These are phyloP conservation scores for Micoletzkya japonica DNA, from an alignment of 2,888 invertebrate species.

Conservation along the genomic window DNA sequence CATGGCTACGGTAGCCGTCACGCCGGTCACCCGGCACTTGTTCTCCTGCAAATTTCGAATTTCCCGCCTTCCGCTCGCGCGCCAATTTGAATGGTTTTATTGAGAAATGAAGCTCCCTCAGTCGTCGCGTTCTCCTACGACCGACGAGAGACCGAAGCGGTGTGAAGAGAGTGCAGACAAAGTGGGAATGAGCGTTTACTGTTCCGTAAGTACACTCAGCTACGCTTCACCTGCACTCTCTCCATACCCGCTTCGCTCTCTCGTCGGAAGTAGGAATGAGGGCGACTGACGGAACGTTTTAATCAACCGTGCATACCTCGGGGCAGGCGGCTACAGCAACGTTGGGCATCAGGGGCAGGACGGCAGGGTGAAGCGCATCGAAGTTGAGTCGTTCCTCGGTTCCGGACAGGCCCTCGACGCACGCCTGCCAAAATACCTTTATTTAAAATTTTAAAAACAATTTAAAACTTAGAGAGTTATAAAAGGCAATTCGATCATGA, in stretches of 20 bases:
- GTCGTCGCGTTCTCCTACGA: too few species aligned
- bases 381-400: constrained; percentile 81
- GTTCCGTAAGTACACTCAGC: too few species aligned
- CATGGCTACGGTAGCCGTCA: constrained; percentile 71
- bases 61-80: background rate
- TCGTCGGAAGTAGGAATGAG: background rate
- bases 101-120: too few species aligned
- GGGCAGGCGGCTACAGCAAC: constrained; percentile 39
- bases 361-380: constrained; percentile 80
- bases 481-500: background rate
- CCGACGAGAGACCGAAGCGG: too few species aligned
- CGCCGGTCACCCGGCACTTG: constrained; percentile 51
- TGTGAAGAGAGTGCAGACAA: too few species aligned
- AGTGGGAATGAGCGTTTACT: too few species aligned
- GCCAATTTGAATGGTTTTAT: too few species aligned
- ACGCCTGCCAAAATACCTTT: constrained; percentile 5
- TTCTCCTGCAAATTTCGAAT: constrained; percentile 28
- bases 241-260: too few species aligned
- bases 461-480: background rate
- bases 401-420: constrained; percentile 23
- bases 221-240: too few species aligned
- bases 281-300: background rate
- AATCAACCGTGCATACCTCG: too few species aligned
- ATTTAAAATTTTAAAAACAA: background rate
- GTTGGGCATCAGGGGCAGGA: constrained; percentile 73